Base-by-base conservation (phyloP, 2,113 vertebrate species). In the Bubo blakistoni region DNA sequence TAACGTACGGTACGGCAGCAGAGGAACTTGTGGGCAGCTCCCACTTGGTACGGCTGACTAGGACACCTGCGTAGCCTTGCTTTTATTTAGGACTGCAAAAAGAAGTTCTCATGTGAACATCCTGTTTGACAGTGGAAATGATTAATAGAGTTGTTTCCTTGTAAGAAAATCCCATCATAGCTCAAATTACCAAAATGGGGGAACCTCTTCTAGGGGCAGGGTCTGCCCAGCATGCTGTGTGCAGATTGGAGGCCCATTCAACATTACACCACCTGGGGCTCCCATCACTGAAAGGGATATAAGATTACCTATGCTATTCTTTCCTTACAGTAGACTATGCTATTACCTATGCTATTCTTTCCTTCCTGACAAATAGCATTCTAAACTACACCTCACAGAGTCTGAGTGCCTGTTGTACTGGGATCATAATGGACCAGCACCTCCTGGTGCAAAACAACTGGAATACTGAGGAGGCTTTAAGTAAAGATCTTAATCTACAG, bases 231-330 rank as follows among this genome's bases (percentile, higher is more conserved):
- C 20, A 13, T 10, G 52, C 34, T 25, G 26, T 13, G 26, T 1
- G 4, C 1, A 0, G 24, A 26, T 11, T 4, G 1, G 40, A 44
- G 55, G 57, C 51, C 65, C 5, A 3, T 21, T 47, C 2, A 5
- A 29, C 49, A 42, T 26, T 77, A 3, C 26, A 8, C 16, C 46
- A 34, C 27, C 20, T 10, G 36, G 34, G 11, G 29, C 19, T 87
- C 22, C 54, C 47, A 30, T 8, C 47, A 11, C 4, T 4, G 2
- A 30, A 34, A 49, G 20, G 16, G 10, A 34, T 25, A 16, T 14
- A 19, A 18, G 14, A 51, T 52, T 32, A 14, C 6, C 40, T 11
- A 10, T 20, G 5, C 9, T 13, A 2, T 29, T 73, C 44, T 44
- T 44, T 44, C 44, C 44, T 44, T 17, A 18, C 44, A 44, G 44